Conservation (phyloP, 1,140 invertebrate species). For the Drosophila kurseongensis region DNA sequence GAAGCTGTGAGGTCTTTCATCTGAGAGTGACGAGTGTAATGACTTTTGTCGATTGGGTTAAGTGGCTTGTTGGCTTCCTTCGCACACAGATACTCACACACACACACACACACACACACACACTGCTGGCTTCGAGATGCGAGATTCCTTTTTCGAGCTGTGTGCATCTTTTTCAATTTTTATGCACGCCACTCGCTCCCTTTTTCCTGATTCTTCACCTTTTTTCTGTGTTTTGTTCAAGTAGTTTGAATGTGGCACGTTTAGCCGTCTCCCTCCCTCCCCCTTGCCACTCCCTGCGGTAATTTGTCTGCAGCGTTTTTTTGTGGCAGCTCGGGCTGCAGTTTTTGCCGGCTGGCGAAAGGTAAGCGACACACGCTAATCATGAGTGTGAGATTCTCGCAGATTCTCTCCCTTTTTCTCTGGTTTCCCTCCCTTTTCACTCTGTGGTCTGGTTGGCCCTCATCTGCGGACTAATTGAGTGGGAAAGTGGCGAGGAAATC, state of each 20-base stretch:
- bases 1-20: conserved; percentile 61
- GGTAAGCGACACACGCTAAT: conserved; percentile 66
- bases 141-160: conserved; percentile 59
- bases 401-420: conserved; percentile 20
- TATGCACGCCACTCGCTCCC: conserved; percentile 65
- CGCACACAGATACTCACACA: conserved; percentile 41
- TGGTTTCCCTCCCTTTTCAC: not conserved
- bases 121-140: conserved; percentile 44
- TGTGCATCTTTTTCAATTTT: conserved; percentile 76
- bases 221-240: conserved; percentile 44
- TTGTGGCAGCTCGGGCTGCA: conserved; percentile 17
- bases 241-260: conserved; percentile 80
- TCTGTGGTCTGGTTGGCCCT: conserved; percentile 37
- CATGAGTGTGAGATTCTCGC: conserved; percentile 45
- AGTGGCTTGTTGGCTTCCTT: conserved; percentile 82
- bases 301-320: conserved; percentile 70
- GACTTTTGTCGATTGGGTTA: conserved; percentile 83
- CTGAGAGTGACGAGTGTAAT: conserved; percentile 80
- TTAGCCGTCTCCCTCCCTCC: conserved; percentile 26
- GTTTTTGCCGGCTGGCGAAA: conserved; percentile 27
- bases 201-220: conserved; percentile 42
- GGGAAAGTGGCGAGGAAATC: conserved; percentile 46
- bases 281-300: conserved; percentile 25
- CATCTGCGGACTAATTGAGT: conserved; percentile 58
- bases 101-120: conserved; percentile 38